These are phyloP conservation scores for Cylindroiulus punctatus DNA, from an alignment of 2,888 invertebrate genomes.

Conservation along the genomic window DNA sequence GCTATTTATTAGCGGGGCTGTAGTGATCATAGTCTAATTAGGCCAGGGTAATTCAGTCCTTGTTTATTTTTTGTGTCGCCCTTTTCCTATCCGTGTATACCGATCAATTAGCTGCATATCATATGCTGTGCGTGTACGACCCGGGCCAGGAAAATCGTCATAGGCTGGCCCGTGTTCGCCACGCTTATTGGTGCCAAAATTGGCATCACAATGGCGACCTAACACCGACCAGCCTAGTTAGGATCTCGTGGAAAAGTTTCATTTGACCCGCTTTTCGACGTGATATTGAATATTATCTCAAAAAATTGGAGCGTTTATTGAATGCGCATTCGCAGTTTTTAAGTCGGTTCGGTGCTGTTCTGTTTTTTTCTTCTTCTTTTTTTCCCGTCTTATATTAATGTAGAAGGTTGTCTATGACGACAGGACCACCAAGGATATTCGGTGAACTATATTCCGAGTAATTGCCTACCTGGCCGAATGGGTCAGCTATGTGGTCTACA, in stretches of 20 bases:
- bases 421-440: conserved; percentile 7
- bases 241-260: background rate
- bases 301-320: conserved; percentile 3
- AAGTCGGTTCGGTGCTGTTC: background rate
- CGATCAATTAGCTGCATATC: background rate
- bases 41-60: conserved; percentile 52
- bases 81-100: background rate
- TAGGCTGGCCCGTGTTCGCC: background rate
- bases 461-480: conserved; percentile 35
- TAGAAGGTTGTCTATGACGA: conserved; percentile 29
- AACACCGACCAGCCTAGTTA: background rate
- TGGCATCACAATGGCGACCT: background rate
- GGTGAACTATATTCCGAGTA: conserved; percentile 28
- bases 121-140: background rate
- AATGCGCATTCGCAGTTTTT: background rate
- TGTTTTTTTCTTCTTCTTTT: background rate
- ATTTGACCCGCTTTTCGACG: background rate
- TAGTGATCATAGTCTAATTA: conserved; percentile 46
- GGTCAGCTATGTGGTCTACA: background rate
- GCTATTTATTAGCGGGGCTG: conserved; percentile 40
- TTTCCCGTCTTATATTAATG: background rate
- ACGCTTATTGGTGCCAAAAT: background rate
- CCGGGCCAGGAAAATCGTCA: background rate
- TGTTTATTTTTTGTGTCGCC: conserved; percentile 16
- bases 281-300: conserved; percentile 19